Percentiles rank a stretch among this genome's conserved stretches.
These are phyloP conservation scores for Laspeyria flexula DNA, from an alignment of 2,888 invertebrate species.

Conservation along the genomic window DNA sequence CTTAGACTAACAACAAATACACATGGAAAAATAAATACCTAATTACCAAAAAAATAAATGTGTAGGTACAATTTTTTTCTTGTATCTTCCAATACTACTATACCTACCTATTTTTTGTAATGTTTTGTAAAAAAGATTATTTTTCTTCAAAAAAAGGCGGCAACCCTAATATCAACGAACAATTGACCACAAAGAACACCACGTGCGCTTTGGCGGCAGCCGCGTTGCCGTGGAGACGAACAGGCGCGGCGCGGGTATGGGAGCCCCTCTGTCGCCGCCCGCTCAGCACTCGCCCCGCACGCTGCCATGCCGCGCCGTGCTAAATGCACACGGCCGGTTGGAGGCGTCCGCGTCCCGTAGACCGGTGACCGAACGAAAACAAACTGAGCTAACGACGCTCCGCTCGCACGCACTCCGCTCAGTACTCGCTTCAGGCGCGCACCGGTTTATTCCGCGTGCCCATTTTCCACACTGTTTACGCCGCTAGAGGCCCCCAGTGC, in stretches of 20 bases:
- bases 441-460: constrained; percentile 63
- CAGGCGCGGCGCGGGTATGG: constrained; percentile 56
- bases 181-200: constrained; percentile 11
- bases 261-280: constrained; percentile 56
- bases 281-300: constrained; percentile 13
- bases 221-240: constrained; percentile 43
- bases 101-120: too few species aligned
- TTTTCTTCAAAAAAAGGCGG: too few species aligned
- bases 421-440: constrained; percentile 58
- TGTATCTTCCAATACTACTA: too few species aligned
- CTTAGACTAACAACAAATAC: too few species aligned
- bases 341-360: constrained; percentile 5
- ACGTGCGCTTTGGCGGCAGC: constrained; percentile 41
- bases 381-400: constrained; percentile 30
- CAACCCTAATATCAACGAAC: too few species aligned
- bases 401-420: constrained; percentile 50
- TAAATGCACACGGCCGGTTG: constrained; percentile 30
- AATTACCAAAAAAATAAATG: too few species aligned
- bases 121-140: too few species aligned
- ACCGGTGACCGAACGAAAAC: constrained; percentile 31
- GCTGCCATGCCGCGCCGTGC: constrained; percentile 26
- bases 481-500: constrained; percentile 47
- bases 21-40: too few species aligned
- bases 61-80: too few species aligned
- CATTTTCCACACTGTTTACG: constrained; percentile 51